Conservation (phyloP, 2,888 invertebrate genomes). For the Chrysina gloriosa region DNA sequence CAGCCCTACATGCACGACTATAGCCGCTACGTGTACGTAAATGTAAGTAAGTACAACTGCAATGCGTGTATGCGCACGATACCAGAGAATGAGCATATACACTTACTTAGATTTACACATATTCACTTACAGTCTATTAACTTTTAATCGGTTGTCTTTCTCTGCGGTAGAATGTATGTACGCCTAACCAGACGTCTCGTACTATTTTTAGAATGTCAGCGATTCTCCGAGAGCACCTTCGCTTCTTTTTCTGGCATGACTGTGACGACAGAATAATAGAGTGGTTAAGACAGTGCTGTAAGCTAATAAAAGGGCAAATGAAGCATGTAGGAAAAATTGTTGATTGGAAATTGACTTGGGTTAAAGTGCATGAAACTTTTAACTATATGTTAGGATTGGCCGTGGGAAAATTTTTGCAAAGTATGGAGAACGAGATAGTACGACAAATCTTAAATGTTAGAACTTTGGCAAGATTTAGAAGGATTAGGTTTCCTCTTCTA, state of each 20-base stretch:
- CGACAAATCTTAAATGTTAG: too few species aligned
- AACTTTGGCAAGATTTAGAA: too few species aligned
- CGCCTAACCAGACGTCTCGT: conserved; percentile 3
- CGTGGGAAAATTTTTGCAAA: too few species aligned
- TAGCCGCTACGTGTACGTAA: background rate
- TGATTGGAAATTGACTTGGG: too few species aligned
- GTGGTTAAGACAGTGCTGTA: too few species aligned
- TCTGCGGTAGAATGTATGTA: conserved; percentile 17
- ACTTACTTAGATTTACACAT: conserved; percentile 5
- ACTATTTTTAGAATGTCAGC: conserved; percentile 18
- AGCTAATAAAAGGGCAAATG: too few species aligned
- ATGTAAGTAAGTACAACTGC: background rate
- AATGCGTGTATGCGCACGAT: background rate
- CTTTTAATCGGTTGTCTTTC: conserved; percentile 13
- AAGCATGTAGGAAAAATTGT: too few species aligned
- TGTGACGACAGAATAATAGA: too few species aligned
- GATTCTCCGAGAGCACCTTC: background rate
- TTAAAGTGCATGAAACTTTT: too few species aligned
- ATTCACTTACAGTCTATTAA: conserved; percentile 33
- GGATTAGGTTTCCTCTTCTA: too few species aligned
- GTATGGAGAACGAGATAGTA: too few species aligned
- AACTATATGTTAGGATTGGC: too few species aligned
- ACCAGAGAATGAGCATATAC: background rate
- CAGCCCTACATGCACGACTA: background rate
- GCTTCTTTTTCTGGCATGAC: conserved; percentile 2